phyloP scores from a whole-genome alignment of 2,113 vertebrate species.

The Nothoprocta perdicaria region DNA sequence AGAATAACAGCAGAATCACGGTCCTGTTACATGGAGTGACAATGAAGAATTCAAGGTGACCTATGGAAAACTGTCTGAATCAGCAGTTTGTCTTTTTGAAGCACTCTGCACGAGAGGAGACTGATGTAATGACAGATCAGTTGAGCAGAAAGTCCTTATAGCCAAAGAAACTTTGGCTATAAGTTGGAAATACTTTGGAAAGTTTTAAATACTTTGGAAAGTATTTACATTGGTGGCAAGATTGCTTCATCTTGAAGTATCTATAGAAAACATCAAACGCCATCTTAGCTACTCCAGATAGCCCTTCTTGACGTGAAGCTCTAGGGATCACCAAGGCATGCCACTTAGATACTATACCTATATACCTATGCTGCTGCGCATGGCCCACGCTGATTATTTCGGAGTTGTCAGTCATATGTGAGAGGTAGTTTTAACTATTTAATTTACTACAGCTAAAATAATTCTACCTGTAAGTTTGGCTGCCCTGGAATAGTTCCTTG shows the following conservation, averaged over 20 bases:
- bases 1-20: not conserved
- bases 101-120: rapidly evolving
- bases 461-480: not conserved
- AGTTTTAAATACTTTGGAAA: too few species aligned
- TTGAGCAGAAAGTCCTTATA: not conserved
- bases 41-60: not conserved
- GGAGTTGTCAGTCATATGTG: not conserved
- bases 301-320: not conserved
- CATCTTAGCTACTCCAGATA: not conserved
- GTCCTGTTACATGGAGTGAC: not conserved
- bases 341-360: too few species aligned
- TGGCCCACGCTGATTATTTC: not conserved
- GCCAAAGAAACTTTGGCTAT: not conserved
- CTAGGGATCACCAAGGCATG: too few species aligned
- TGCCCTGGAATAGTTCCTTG: not conserved
- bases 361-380: not conserved
- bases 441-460: not conserved
- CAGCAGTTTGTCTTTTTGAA: not conserved
- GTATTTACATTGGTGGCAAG: not conserved
- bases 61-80: not conserved
- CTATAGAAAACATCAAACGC: not conserved
- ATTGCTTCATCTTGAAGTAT: not conserved
- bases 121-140: rapidly evolving
- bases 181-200: too few species aligned
- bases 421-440: not conserved